phyloP scores from a whole-genome alignment of 2,113 vertebrate species.

The Colaptes auratus region DNA sequence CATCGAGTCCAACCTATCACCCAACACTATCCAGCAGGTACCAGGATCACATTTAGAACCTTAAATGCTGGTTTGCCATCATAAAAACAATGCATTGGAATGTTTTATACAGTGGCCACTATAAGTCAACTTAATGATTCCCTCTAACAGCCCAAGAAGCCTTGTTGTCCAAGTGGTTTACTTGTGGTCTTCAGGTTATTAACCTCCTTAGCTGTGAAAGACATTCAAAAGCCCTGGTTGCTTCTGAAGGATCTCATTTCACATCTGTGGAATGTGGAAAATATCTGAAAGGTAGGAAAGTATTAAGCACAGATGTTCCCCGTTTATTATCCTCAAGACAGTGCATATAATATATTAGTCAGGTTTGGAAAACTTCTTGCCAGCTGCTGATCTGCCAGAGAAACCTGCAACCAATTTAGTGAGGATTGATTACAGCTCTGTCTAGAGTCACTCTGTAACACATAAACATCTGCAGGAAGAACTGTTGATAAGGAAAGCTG shows the following conservation, averaged over 20 bases:
- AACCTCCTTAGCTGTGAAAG: neutral
- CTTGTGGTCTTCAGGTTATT: neutral
- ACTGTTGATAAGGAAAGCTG: neutral
- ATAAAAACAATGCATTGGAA: neutral
- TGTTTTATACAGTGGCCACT: neutral
- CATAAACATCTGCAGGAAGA: neutral
- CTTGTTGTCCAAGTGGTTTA: neutral
- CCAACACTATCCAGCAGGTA: neutral
- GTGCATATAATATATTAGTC: neutral
- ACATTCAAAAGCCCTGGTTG: constrained; percentile 18
- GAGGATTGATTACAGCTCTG: neutral
- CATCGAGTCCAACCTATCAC: too few species aligned
- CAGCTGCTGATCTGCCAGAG: neutral
- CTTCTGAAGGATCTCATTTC: constrained; percentile 8
- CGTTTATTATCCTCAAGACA: constrained; percentile 35
- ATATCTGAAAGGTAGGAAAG: constrained; percentile 4
- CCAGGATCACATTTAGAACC: neutral
- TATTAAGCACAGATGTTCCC: constrained; percentile 51
- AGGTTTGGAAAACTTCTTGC: constrained; percentile 1
- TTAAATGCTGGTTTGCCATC: neutral
- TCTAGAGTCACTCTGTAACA: neutral
- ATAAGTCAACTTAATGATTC: neutral
- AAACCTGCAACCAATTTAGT: constrained; percentile 12
- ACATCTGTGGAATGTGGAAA: neutral
- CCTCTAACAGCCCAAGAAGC: neutral